Evolutionary conservation across 2,888 invertebrate genomes (phyloP).

Genomic region (Zonitis immaculata): DNA sequence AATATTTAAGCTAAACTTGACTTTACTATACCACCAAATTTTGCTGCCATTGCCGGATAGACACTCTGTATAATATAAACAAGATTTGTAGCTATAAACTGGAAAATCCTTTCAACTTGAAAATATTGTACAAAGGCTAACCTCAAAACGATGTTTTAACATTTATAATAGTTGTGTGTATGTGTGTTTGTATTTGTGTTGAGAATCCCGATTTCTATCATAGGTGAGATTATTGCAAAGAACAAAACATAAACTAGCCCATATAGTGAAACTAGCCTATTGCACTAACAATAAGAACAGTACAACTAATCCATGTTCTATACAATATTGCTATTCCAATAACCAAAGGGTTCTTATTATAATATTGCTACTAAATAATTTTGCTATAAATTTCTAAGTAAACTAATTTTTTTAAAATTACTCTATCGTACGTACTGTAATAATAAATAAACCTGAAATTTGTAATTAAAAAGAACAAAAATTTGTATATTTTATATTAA

Average conservation of each 20-base stretch:
- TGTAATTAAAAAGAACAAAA: constrained; percentile 14
- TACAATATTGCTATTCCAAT: constrained; percentile 5
- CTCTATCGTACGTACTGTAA: neutral
- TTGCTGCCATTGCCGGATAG: too few species aligned
- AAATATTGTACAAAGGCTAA: constrained; percentile 20
- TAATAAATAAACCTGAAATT: neutral
- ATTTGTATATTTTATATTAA: constrained; percentile 6
- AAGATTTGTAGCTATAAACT: constrained; percentile 1
- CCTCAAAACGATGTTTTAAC: constrained; percentile 9
- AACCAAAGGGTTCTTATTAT: neutral
- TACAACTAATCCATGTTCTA: constrained; percentile 8
- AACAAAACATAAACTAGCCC: constrained; percentile 8
- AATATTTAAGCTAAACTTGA: too few species aligned
- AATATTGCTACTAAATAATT: neutral
- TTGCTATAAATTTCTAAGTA: neutral
- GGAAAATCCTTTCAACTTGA: constrained; percentile 14
- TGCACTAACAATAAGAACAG: constrained; percentile 11
- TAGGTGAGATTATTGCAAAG: constrained; percentile 10
- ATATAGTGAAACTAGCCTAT: constrained; percentile 5
- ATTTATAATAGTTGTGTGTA: neutral
- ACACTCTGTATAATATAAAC: constrained; percentile 4
- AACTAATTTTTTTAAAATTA: neutral
- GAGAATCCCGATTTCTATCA: constrained; percentile 1
- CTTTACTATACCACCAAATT: too few species aligned
- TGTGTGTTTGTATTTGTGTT: neutral